Conservation (phyloP, 92 coral and sea anemone species). For the Actinernus sp. region DNA sequence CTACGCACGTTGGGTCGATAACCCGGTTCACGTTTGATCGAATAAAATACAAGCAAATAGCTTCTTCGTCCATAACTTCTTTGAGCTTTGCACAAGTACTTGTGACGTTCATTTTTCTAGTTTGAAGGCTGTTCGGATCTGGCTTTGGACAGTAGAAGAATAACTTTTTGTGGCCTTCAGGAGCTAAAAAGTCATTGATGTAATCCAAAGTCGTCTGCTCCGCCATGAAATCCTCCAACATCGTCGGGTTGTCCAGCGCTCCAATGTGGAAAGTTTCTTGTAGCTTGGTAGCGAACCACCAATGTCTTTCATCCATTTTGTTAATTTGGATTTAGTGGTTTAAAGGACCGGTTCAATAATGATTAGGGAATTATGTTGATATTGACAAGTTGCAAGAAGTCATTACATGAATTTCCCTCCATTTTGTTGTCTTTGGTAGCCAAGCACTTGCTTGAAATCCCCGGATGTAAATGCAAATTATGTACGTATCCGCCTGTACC, state of each 20-base stretch:
- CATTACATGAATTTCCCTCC: slow-evolving; percentile 72
- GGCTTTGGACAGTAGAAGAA: slow-evolving; percentile 98
- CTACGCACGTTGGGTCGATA: slow-evolving; percentile 96
- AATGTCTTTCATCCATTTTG: slow-evolving; percentile 97
- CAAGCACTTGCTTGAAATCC: slow-evolving; percentile 76
- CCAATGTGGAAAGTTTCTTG: slow-evolving; percentile 99
- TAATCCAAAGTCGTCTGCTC: slow-evolving; percentile 93
- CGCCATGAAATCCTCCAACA: slow-evolving; percentile 99
- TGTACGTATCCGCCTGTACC: no score
- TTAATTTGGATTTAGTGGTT: not conserved
- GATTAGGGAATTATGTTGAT: not conserved
- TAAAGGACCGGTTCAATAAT: no score
- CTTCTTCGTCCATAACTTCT: slow-evolving; percentile 95
- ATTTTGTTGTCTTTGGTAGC: slow-evolving; percentile 97
- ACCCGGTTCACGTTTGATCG: slow-evolving; percentile 97
- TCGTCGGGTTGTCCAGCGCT: slow-evolving; percentile 97
- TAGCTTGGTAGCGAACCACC: slow-evolving; percentile 99
- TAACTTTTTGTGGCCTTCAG: slow-evolving; percentile 95
- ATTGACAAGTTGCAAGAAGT: not conserved
- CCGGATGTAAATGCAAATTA: slow-evolving; percentile 78
- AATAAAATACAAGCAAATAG: slow-evolving; percentile 96
- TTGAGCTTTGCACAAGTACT: slow-evolving; percentile 96
- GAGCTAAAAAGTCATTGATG: slow-evolving; percentile 98
- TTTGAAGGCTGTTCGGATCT: slow-evolving; percentile 76
- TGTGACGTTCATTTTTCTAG: slow-evolving; percentile 87